Percentiles rank a stretch among this genome's conserved stretches.
phyloP scores from a whole-genome alignment of 1,140 invertebrate species.

The Orius insidiosus region DNA sequence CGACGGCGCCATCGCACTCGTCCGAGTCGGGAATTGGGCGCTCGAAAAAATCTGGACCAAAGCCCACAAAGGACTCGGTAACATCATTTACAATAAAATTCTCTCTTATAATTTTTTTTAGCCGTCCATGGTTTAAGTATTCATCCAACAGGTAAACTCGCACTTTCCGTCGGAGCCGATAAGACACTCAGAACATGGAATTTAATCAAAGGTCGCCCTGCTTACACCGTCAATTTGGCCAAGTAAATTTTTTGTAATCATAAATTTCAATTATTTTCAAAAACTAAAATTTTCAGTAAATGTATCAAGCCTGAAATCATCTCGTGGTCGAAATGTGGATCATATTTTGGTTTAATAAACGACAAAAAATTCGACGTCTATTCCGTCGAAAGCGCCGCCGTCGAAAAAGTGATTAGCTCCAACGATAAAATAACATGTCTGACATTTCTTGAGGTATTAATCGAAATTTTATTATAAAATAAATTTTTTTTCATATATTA shows the following conservation, averaged over 20 bases:
- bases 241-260: too few species aligned
- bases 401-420: too few species aligned
- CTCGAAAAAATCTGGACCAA: constrained; percentile 57
- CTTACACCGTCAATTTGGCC: constrained; percentile 71
- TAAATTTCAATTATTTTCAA: too few species aligned
- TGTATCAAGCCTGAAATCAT: constrained; percentile 24
- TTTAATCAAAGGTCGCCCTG: constrained; percentile 71
- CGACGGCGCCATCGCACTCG: constrained; percentile 68
- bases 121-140: constrained; percentile 51
- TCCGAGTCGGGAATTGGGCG: constrained; percentile 68
- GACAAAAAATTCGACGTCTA: constrained; percentile 57
- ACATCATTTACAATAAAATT: too few species aligned
- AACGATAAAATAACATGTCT: too few species aligned
- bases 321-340: constrained; percentile 40
- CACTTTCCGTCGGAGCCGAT: constrained; percentile 70
- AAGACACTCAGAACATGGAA: constrained; percentile 82
- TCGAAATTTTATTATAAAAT: too few species aligned
- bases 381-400: constrained; percentile 48
- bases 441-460: too few species aligned
- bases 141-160: constrained; percentile 78
- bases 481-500: too few species aligned
- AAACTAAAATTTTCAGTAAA: background rate
- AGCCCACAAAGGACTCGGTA: constrained; percentile 41
- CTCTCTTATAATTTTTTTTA: too few species aligned
- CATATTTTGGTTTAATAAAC: constrained; percentile 51